A percentile compares a stretch with the other conserved stretches of the same genome.
phyloP scores from a whole-genome alignment of 2,888 invertebrate species.

The Pantelozetes paolii region DNA sequence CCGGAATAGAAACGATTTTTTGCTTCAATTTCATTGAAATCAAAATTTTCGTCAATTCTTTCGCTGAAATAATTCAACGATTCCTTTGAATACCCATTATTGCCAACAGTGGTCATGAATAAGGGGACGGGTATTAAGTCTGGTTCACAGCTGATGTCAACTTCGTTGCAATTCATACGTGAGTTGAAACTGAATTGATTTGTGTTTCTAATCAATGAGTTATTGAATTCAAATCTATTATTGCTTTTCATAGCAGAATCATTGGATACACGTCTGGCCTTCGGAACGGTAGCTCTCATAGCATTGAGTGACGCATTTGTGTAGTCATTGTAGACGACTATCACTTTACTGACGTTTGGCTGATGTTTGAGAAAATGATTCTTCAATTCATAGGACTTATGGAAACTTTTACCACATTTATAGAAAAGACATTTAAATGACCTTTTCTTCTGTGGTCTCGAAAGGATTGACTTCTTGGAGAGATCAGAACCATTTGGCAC shows the following conservation, averaged over 20 bases:
- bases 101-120: not conserved
- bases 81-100: not conserved
- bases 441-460: not conserved
- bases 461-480: not conserved
- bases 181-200: not conserved
- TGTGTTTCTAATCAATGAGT: too few relatives aligned
- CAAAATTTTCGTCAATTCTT: not conserved
- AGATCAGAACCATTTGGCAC: not conserved
- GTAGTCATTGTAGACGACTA: not conserved
- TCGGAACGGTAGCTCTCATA: not conserved
- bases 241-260: not conserved
- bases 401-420: not conserved
- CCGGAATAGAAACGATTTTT: too few relatives aligned
- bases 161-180: too few relatives aligned
- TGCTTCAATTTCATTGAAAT: not conserved
- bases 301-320: not conserved
- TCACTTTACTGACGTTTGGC: not conserved
- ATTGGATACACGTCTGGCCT: not conserved
- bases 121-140: not conserved
- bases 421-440: not conserved
- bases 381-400: conserved; percentile 8
- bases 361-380: conserved; percentile 26
- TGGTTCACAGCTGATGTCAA: not conserved
- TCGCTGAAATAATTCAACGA: not conserved
- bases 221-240: not conserved